phyloP scores from a whole-genome alignment of 2,888 invertebrate genomes.

The Xanthia icteritia region DNA sequence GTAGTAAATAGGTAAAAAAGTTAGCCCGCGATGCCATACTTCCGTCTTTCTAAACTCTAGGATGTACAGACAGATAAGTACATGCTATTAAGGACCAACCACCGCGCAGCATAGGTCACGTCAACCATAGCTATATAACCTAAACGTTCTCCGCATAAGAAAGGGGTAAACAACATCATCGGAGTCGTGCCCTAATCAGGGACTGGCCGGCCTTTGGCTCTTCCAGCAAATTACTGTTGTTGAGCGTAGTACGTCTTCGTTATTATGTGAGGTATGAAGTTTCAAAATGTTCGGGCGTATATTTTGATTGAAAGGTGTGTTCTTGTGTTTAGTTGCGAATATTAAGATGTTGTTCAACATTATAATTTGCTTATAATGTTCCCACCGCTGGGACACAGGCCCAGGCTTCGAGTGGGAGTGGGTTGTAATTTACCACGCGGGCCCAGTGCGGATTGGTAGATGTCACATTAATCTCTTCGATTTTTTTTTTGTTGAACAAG shows the following conservation, averaged over 20 bases:
- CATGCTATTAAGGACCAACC: conserved; percentile 62
- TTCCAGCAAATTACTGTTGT: conserved; percentile 78
- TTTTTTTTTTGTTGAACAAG: too few relatives aligned
- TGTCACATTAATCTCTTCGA: too few relatives aligned
- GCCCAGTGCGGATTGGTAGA: too few relatives aligned
- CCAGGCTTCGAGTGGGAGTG: too few relatives aligned
- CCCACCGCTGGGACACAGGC: too few relatives aligned
- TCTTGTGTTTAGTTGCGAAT: conserved; percentile 48
- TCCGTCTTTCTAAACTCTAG: conserved; percentile 34
- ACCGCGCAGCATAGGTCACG: conserved; percentile 62
- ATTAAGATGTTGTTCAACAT: conserved; percentile 34
- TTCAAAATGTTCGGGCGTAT: conserved; percentile 48
- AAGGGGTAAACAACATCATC: conserved; percentile 75
- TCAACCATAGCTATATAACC: conserved; percentile 60
- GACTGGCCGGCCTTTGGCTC: conserved; percentile 69
- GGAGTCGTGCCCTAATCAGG: conserved; percentile 75
- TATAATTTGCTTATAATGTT: too few relatives aligned
- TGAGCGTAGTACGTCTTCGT: conserved; percentile 57
- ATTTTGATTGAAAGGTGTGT: conserved; percentile 14
- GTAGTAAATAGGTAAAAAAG: neutral
- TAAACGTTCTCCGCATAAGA: conserved; percentile 59
- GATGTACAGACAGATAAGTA: conserved; percentile 53
- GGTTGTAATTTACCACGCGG: too few relatives aligned
- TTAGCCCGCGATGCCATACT: neutral
- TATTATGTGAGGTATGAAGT: conserved; percentile 61